Evolutionary conservation across 2,888 invertebrate genomes (phyloP).

Genomic region (Dastarcus helophoroides): DNA sequence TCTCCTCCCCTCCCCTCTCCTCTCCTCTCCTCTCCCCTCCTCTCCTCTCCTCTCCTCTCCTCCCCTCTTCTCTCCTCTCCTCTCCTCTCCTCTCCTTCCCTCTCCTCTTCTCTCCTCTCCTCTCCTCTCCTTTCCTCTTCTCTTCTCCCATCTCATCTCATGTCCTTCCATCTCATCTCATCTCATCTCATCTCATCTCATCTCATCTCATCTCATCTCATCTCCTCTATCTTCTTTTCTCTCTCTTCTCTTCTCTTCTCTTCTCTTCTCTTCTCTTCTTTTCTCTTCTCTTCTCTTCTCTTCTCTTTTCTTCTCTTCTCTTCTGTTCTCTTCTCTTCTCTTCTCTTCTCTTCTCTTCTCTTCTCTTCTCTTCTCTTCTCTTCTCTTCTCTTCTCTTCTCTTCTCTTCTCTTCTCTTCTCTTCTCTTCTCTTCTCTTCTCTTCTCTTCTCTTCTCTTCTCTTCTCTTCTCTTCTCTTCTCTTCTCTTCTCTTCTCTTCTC

Average conservation of each 20-base stretch:
- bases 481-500: conserved; percentile 4
- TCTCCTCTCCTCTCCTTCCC: conserved; percentile 5
- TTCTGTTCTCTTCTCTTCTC: conserved; percentile 3
- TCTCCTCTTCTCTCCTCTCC: conserved; percentile 4
- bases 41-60: conserved; percentile 6
- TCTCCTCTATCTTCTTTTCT: not conserved
- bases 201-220: conserved; percentile 4
- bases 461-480: conserved; percentile 4
- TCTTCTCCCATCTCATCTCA: not conserved
- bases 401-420: conserved; percentile 4
- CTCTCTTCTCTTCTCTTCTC: conserved; percentile 4
- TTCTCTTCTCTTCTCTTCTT: conserved; percentile 3
- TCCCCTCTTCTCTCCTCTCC: conserved; percentile 5
- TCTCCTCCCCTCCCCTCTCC: conserved; percentile 5
- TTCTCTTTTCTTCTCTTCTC: conserved; percentile 3
- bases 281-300: conserved; percentile 4
- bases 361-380: conserved; percentile 3
- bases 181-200: conserved; percentile 1
- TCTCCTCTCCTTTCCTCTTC: conserved; percentile 5
- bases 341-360: conserved; percentile 4
- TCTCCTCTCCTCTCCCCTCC: conserved; percentile 5
- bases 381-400: conserved; percentile 3
- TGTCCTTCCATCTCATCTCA: not conserved
- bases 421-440: conserved; percentile 4
- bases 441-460: conserved; percentile 4